Base-by-base conservation (phyloP, 2,888 invertebrate species). In the Ophion costatus region DNA sequence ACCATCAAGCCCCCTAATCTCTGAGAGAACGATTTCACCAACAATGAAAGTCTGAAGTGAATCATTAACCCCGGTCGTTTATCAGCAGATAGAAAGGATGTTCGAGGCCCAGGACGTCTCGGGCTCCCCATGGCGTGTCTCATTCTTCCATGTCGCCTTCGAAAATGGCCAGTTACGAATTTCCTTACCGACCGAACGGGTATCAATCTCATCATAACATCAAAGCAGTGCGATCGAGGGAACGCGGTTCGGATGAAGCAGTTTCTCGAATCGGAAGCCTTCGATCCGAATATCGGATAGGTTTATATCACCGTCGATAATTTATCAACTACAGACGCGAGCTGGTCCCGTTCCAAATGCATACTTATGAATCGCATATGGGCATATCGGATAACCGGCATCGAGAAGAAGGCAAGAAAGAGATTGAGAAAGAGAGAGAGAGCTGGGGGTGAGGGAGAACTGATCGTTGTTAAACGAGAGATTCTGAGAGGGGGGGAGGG, bases 261-360 rank as follows among this genome's bases (percentile, higher is more conserved):
- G n/a, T 73, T 80, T 45, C 76, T 70, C 63, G 51, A 78, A 51
- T 78, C 77, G 59, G 69, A 78, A 81, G 78, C 64, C 64, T 78
- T 20, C 0, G 56, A 70, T 59, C 57, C n/a, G n/a, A 66, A 78
- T 70, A 69, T 24, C 56, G 61, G 56, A 76, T 64, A 57, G 14
- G 22, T 42, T 57, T 51, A 74, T 75, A 69, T 56, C 42, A 24
- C 56, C 7, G 80, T 45, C 56, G 73, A 80, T 80, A 59, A 84
- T 84, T 84, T 81, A 78, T 84, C 78, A 78, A 74, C 69, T 17
- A 22, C 64, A 75, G 70, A 81, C 70, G 75, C 70, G 33, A 57
- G 51, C 10, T 24, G 64, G 69, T 74, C 77, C 74, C 69, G 69
- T 73, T 76, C 56, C 22, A 29, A 20, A 67, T 67, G 42, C 42